Conservation (phyloP, 2,113 vertebrate species). For the Willisornis vidua region DNA sequence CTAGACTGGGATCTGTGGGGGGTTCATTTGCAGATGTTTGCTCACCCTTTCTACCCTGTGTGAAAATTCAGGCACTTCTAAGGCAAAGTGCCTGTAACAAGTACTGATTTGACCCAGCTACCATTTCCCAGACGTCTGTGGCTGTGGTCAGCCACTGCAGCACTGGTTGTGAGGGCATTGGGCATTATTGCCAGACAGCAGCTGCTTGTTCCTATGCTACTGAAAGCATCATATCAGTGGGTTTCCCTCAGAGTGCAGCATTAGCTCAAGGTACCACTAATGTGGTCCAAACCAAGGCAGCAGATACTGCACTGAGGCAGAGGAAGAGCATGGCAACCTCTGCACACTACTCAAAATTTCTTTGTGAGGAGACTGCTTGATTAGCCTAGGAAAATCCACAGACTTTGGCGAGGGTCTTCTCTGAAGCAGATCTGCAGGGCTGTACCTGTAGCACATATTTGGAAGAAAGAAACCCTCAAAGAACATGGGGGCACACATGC, state of each 20-base stretch:
- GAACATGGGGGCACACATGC: background rate
- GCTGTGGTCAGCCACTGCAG: background rate
- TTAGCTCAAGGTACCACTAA: background rate
- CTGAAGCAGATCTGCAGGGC: background rate
- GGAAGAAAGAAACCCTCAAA: background rate
- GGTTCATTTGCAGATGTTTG: slow-evolving; percentile 8
- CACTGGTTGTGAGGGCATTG: background rate
- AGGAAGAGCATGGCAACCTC: background rate
- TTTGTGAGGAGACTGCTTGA: background rate
- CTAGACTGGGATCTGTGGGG: background rate
- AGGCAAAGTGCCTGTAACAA: background rate
- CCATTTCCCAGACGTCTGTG: background rate
- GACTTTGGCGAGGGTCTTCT: background rate
- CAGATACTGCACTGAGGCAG: background rate
- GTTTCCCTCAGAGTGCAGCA: background rate
- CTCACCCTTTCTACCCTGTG: background rate
- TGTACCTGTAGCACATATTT: background rate
- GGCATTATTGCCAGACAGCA: background rate
- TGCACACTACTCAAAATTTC: background rate
- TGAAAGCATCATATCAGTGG: background rate
- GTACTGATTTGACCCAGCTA: background rate
- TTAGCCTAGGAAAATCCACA: background rate
- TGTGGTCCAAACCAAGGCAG: background rate
- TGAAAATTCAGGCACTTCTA: background rate
- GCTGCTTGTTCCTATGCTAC: background rate